phyloP scores from a whole-genome alignment of 2,113 vertebrate species.

The Sceloporus undulatus region DNA sequence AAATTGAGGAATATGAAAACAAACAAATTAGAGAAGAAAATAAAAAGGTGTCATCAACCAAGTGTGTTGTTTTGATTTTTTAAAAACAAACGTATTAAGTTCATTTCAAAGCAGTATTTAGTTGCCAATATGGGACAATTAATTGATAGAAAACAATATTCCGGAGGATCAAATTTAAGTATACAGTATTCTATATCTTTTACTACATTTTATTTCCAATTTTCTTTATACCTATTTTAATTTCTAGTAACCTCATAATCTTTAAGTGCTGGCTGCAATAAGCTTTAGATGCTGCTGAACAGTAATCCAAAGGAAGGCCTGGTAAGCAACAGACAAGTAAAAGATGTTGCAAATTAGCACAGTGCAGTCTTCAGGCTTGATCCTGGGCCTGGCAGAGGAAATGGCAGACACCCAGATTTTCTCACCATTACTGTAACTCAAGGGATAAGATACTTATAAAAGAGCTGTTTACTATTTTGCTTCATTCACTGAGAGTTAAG shows the following conservation, averaged over 20 bases:
- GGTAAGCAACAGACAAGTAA: constrained; percentile 6
- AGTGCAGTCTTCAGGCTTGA: not conserved
- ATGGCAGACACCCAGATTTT: not conserved
- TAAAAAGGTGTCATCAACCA: not conserved
- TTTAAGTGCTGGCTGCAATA: not conserved
- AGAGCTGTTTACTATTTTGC: not conserved
- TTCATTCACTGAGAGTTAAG: not conserved
- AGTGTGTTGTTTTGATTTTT: not conserved
- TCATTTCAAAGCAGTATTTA: not conserved
- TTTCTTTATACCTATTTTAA: not conserved
- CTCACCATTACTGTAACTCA: not conserved
- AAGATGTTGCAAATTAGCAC: constrained; percentile 23
- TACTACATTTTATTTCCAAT: not conserved
- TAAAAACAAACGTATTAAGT: not conserved
- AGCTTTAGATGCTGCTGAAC: not conserved
- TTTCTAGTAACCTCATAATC: constrained; percentile 13
- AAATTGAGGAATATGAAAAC: not conserved
- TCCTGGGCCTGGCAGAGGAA: not conserved
- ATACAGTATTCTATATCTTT: not conserved
- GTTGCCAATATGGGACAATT: not conserved
- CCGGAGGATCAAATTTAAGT: not conserved
- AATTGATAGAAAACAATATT: not conserved
- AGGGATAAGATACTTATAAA: not conserved
- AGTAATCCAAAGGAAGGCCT: not conserved
- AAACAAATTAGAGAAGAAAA: not conserved